Evolutionary conservation across 2,888 invertebrate species (phyloP).

Genomic region (Altica lythri): DNA sequence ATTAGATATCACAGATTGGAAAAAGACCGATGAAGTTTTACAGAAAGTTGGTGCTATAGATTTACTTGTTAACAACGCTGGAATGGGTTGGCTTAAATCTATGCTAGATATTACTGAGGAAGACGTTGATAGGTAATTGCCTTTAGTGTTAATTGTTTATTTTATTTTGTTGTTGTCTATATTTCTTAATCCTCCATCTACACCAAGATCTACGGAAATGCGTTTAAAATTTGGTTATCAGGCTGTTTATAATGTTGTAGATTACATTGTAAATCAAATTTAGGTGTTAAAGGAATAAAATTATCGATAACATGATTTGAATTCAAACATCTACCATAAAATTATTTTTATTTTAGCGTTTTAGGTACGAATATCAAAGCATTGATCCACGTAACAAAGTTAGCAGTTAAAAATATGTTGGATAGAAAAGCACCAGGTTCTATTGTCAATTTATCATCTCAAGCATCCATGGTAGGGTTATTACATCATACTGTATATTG

Average conservation of each 20-base stretch:
- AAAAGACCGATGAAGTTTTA: slow-evolving; percentile 67
- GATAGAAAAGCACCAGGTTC: slow-evolving; percentile 71
- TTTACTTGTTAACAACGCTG: slow-evolving; percentile 90
- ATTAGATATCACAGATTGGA: slow-evolving; percentile 79
- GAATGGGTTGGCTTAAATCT: slow-evolving; percentile 69
- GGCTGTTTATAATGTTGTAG: neutral
- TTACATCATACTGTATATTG: slow-evolving; percentile 80
- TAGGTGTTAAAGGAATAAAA: neutral
- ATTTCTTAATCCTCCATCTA: too few species aligned
- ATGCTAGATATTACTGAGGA: slow-evolving; percentile 66
- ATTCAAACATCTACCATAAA: neutral
- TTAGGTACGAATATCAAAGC: slow-evolving; percentile 85
- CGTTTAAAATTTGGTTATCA: neutral
- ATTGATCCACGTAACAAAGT: slow-evolving; percentile 82
- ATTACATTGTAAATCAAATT: neutral
- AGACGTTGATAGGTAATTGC: slow-evolving; percentile 66
- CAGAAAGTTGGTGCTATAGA: slow-evolving; percentile 70
- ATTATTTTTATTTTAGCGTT: slow-evolving; percentile 58
- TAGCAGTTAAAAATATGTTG: slow-evolving; percentile 75
- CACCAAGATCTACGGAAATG: too few species aligned
- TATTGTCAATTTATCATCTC: slow-evolving; percentile 91
- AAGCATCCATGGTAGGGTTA: slow-evolving; percentile 78
- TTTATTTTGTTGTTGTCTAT: too few species aligned
- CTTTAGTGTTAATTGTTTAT: neutral
- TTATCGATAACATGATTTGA: neutral